Percentiles rank a stretch among this genome's conserved stretches.
Evolutionary conservation across 2,888 invertebrate species (phyloP).

Genomic region (Lamellibrachia satsuma): DNA sequence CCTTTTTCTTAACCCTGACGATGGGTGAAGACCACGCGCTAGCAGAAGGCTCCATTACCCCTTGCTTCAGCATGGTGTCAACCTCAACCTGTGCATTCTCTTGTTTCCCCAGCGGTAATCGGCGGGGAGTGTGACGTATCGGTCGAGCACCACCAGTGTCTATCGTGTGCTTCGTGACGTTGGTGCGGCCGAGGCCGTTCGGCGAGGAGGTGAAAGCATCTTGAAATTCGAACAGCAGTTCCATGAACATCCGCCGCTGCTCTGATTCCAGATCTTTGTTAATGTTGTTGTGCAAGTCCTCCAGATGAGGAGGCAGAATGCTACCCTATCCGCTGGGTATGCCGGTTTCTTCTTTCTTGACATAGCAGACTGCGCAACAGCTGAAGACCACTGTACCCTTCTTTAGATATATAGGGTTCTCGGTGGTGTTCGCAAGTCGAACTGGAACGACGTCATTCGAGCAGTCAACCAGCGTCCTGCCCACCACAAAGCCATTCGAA

Average conservation of each 20-base stretch:
- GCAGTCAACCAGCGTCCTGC: background rate
- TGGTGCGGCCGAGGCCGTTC: background rate
- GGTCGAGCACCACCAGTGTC: constrained; percentile 6
- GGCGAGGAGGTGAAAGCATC: background rate
- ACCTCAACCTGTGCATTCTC: background rate
- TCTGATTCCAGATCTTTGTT: background rate
- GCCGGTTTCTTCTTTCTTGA: background rate
- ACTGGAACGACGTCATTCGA: background rate
- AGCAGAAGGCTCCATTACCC: constrained; percentile 25
- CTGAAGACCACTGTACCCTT: background rate
- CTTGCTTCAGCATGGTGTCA: constrained; percentile 17
- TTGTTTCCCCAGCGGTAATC: background rate
- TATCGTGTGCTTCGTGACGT: background rate
- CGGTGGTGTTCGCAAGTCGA: background rate
- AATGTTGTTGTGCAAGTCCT: background rate
- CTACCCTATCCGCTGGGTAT: background rate
- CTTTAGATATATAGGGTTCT: background rate
- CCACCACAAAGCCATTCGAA: background rate
- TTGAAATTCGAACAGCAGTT: background rate
- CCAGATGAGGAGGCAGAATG: background rate
- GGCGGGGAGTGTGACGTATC: background rate
- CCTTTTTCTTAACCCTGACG: constrained; percentile 36
- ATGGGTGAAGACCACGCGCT: constrained; percentile 32
- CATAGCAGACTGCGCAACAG: background rate
- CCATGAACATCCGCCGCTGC: background rate